A percentile compares a stretch with the other conserved stretches of the same genome.
Evolutionary conservation across 2,888 invertebrate genomes (phyloP).

Genomic region (Caenorhabditis zanzibari): DNA sequence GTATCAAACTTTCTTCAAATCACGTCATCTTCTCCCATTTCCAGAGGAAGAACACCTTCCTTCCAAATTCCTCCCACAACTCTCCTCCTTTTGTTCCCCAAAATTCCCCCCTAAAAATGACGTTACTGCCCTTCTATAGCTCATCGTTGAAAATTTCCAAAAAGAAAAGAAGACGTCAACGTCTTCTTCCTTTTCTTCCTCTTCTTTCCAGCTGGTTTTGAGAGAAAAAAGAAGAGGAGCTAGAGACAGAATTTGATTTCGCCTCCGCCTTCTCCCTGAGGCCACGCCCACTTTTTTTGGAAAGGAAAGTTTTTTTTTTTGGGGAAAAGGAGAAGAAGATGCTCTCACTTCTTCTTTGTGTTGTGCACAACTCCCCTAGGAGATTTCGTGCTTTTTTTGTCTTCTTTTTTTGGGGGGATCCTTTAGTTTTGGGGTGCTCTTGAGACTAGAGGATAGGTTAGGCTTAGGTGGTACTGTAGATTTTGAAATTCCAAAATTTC

Average conservation of each 20-base stretch:
- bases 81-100: neutral
- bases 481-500: neutral
- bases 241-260: constrained; percentile 43
- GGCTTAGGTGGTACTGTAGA: neutral
- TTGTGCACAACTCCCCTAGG: constrained; percentile 9
- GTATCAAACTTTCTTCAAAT: neutral
- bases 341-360: neutral
- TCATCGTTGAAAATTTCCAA: constrained; percentile 17
- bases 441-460: neutral
- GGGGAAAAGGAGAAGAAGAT: constrained; percentile 1
- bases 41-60: constrained; percentile 7
- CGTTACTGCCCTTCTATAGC: constrained; percentile 14
- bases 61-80: neutral
- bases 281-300: constrained; percentile 31
- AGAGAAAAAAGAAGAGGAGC: neutral
- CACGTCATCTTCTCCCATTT: constrained; percentile 10
- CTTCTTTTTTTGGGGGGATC: neutral
- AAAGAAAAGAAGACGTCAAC: constrained; percentile 37
- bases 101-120: constrained; percentile 11
- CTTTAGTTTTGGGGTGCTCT: neutral
- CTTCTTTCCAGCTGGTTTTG: constrained; percentile 20
- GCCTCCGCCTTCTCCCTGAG: constrained; percentile 15
- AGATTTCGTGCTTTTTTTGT: constrained; percentile 22
- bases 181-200: constrained; percentile 28
- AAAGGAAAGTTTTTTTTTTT: constrained; percentile 14